These are phyloP conservation scores for Balanococcus diminutus DNA, from an alignment of 2,888 invertebrate species.

Conservation along the genomic window DNA sequence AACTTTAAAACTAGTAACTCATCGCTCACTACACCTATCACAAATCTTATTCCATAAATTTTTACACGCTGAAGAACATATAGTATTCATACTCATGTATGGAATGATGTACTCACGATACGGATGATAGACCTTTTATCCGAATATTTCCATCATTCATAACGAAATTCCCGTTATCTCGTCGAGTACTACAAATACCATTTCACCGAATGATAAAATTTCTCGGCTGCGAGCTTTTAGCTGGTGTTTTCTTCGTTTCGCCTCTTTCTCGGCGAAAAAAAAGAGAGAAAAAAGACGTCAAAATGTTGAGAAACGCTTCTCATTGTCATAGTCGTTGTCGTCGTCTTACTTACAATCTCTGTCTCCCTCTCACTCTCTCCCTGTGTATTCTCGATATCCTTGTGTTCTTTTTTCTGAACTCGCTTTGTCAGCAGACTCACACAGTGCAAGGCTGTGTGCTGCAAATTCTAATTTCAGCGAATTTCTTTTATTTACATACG, in stretches of 20 bases:
- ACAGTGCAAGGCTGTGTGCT: neutral
- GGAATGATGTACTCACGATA: no score
- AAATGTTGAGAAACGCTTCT: neutral
- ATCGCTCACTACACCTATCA: no score
- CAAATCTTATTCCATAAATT: no score
- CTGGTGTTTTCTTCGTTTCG: neutral
- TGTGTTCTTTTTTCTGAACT: neutral
- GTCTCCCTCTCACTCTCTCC: neutral
- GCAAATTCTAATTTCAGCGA: neutral
- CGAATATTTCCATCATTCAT: conserved; percentile 14
- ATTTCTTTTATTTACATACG: neutral
- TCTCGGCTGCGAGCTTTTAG: neutral
- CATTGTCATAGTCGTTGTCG: neutral
- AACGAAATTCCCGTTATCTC: neutral
- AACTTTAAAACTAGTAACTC: no score
- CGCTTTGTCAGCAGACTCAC: neutral
- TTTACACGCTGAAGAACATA: no score
- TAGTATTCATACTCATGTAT: no score
- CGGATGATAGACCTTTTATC: neutral
- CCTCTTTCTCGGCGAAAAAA: neutral
- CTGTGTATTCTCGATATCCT: no score
- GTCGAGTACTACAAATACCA: neutral
- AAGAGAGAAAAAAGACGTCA: neutral
- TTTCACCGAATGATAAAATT: neutral
- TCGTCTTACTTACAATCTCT: neutral